Evolutionary conservation across 1,140 invertebrate genomes (phyloP).

Genomic region (Solenopsis fugax): DNA sequence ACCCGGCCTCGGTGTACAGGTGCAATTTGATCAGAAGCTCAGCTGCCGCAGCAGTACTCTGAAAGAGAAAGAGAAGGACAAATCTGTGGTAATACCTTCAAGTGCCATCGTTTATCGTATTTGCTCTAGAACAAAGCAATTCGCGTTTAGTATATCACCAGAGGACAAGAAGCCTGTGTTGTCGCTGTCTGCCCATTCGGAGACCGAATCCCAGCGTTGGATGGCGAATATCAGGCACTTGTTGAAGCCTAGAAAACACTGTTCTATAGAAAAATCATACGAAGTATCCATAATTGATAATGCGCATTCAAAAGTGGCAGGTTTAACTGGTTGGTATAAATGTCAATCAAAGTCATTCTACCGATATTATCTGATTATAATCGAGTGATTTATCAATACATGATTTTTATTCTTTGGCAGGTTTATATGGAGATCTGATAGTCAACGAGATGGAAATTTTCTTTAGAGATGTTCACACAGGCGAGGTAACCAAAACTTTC

Average conservation of each 20-base stretch:
- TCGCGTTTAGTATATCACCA: conserved; percentile 87
- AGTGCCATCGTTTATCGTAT: conserved; percentile 86
- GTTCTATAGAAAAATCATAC: conserved; percentile 83
- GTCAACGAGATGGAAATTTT: conserved; percentile 84
- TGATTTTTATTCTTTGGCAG: conserved; percentile 71
- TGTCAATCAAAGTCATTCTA: not conserved
- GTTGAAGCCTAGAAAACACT: conserved; percentile 83
- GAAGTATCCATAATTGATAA: conserved; percentile 87
- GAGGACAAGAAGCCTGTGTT: conserved; percentile 86
- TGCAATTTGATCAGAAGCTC: conserved; percentile 81
- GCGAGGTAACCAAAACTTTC: conserved; percentile 83
- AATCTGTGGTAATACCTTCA: conserved; percentile 82
- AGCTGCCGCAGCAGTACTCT: conserved; percentile 12
- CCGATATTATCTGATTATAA: not conserved
- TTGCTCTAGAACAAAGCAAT: conserved; percentile 87
- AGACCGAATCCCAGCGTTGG: conserved; percentile 87
- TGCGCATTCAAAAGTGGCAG: conserved; percentile 86
- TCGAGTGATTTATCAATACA: not conserved
- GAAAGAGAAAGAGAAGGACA: conserved; percentile 71
- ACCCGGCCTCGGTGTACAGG: conserved; percentile 77
- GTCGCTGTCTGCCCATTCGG: conserved; percentile 86
- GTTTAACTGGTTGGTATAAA: conserved; percentile 82
- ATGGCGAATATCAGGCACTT: conserved; percentile 86
- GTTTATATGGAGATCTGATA: conserved; percentile 87
- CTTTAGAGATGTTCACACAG: conserved; percentile 86